Evolutionary conservation across 2,113 vertebrate species (phyloP).

Genomic region (Aptenodytes patagonicus): DNA sequence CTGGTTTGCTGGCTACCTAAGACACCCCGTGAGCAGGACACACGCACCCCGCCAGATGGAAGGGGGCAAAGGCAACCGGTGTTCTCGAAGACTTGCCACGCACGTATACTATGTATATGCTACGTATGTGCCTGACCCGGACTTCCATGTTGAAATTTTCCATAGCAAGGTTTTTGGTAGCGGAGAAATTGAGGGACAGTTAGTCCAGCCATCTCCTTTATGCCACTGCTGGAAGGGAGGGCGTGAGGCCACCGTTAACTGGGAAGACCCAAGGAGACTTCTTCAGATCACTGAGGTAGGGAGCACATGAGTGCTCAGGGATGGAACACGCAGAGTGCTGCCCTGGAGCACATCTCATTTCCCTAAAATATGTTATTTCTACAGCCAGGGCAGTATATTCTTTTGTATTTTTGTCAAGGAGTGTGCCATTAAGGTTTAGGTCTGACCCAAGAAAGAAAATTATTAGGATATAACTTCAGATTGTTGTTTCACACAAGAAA

Average conservation of each 20-base stretch:
- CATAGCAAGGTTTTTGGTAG: neutral
- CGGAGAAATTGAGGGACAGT: neutral
- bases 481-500: neutral
- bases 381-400: neutral
- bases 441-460: neutral
- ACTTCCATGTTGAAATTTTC: neutral
- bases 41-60: neutral
- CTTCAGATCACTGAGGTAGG: accelerated
- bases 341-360: neutral
- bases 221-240: neutral
- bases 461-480: neutral
- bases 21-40: neutral
- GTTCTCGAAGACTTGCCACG: neutral
- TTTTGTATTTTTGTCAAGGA: neutral
- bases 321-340: neutral
- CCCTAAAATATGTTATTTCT: neutral
- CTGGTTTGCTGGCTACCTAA: neutral
- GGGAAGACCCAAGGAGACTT: neutral
- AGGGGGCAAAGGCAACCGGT: neutral
- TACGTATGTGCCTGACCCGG: neutral
- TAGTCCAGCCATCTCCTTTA: neutral
- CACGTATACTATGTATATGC: too few relatives aligned
- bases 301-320: neutral
- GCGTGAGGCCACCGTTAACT: neutral
- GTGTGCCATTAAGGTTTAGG: neutral